Conservation (phyloP, 1,140 invertebrate species). For the Drosophila yakuba region DNA sequence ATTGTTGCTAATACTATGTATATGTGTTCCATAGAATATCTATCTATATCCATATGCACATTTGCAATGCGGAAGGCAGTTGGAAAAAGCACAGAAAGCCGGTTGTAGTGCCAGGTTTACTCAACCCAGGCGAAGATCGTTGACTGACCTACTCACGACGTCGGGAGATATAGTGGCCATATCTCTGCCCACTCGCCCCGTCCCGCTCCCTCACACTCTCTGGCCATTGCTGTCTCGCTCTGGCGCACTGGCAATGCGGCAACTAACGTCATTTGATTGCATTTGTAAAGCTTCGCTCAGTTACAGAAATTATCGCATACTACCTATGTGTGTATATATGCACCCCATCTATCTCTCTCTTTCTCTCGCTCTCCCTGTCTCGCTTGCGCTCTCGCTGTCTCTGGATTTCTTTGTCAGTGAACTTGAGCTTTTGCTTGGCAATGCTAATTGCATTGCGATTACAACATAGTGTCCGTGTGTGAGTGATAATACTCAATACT, state of each 20-base stretch:
- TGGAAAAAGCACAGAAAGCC: slow-evolving; percentile 64
- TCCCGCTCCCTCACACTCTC: slow-evolving; percentile 17
- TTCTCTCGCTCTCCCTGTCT: slow-evolving; percentile 29
- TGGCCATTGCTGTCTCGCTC: slow-evolving; percentile 8
- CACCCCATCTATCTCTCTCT: slow-evolving; percentile 2
- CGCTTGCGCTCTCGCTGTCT: slow-evolving; percentile 5
- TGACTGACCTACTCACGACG: slow-evolving; percentile 75
- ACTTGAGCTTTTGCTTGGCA: slow-evolving; percentile 77
- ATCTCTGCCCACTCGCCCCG: slow-evolving; percentile 18
- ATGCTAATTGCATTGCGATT: slow-evolving; percentile 81
- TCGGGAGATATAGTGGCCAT: slow-evolving; percentile 8
- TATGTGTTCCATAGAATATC: slow-evolving; percentile 3
- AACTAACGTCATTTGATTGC: slow-evolving; percentile 82
- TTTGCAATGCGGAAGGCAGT: slow-evolving; percentile 71
- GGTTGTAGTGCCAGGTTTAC: slow-evolving; percentile 63
- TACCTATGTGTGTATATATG: slow-evolving; percentile 12
- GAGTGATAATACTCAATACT: slow-evolving; percentile 72
- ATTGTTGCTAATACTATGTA: slow-evolving; percentile 38
- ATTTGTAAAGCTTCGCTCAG: slow-evolving; percentile 79
- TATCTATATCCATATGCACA: slow-evolving; percentile 9
- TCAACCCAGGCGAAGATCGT: slow-evolving; percentile 67
- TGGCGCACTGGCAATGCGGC: slow-evolving; percentile 2
- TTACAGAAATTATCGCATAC: slow-evolving; percentile 71
- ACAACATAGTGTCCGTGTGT: slow-evolving; percentile 68
- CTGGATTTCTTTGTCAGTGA: slow-evolving; percentile 82